Conservation (phyloP, 2,888 invertebrate species). For the Pyralis farinalis region DNA sequence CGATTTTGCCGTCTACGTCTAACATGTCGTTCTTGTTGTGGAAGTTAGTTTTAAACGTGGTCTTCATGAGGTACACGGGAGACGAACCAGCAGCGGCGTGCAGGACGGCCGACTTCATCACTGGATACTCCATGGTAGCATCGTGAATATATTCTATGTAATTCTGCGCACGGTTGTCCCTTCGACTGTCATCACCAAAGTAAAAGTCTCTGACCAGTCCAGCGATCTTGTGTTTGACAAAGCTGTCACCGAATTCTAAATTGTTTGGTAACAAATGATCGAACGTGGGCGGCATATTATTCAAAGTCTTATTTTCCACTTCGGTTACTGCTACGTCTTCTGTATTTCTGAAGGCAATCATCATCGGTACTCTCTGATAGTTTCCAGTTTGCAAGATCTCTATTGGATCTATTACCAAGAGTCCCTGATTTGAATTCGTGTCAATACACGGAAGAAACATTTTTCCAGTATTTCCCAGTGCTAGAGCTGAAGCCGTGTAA, state of each 20-base stretch:
- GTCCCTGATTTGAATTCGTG: conserved; percentile 27
- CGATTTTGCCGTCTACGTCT: conserved; percentile 28
- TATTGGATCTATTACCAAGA: conserved; percentile 51
- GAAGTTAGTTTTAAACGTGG: conserved; percentile 21
- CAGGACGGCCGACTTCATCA: conserved; percentile 45
- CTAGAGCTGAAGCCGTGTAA: conserved; percentile 23
- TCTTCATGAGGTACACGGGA: conserved; percentile 56
- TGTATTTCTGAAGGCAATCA: conserved; percentile 43
- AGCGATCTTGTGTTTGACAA: conserved; percentile 35
- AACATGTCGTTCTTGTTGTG: conserved; percentile 7
- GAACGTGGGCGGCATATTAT: conserved; percentile 37
- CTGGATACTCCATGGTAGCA: conserved; percentile 50
- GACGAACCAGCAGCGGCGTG: conserved; percentile 39
- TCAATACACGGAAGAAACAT: conserved; percentile 56
- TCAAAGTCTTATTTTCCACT: conserved; percentile 30
- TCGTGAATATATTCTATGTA: conserved; percentile 56
- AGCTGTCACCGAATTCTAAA: conserved; percentile 40
- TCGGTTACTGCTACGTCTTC: conserved; percentile 31
- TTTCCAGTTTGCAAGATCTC: conserved; percentile 35
- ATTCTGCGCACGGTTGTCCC: conserved; percentile 25
- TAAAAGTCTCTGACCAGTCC: conserved; percentile 56
- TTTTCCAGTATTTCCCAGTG: conserved; percentile 31
- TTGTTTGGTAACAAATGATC: conserved; percentile 54
- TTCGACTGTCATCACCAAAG: conserved; percentile 32
- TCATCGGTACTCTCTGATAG: conserved; percentile 46